phyloP scores from a whole-genome alignment of 2,113 vertebrate species.

The Gila orcuttii region DNA sequence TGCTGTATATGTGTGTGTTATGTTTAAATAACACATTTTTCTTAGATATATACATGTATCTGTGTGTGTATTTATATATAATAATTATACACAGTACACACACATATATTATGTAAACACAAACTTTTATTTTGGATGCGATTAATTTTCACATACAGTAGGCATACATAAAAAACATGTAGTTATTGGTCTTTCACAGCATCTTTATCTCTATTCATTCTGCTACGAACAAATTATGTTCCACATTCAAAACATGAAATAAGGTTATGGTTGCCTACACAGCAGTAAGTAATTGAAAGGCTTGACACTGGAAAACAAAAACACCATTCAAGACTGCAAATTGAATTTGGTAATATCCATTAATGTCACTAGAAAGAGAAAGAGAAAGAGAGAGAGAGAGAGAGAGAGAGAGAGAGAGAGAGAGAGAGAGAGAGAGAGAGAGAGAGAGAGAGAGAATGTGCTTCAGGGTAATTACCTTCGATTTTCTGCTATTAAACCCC shows the following conservation, averaged over 20 bases:
- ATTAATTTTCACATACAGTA: not conserved
- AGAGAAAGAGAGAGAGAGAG: constrained; percentile 13
- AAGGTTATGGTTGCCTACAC: not conserved
- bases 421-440: not conserved
- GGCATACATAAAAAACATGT: not conserved
- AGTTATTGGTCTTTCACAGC: not conserved
- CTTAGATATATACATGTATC: too few relatives aligned
- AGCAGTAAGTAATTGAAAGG: constrained; percentile 40
- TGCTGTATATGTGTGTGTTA: too few relatives aligned
- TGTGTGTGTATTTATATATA: too few relatives aligned
- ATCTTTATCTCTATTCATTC: not conserved
- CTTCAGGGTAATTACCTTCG: constrained; percentile 53
- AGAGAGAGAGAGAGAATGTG: constrained; percentile 11
- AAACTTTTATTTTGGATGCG: too few relatives aligned
- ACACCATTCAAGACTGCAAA: constrained; percentile 46
- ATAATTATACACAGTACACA: too few relatives aligned
- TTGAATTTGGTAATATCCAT: constrained; percentile 51
- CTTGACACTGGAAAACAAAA: constrained; percentile 49
- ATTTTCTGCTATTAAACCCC: constrained; percentile 51
- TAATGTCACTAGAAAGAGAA: constrained; percentile 33
- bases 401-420: constrained; percentile 12
- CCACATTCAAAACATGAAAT: constrained; percentile 24
- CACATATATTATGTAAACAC: too few relatives aligned
- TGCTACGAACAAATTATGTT: constrained; percentile 5
- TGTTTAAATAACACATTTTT: too few relatives aligned